Evolutionary conservation across 2,888 invertebrate species (phyloP), one percentile per base, ranked within the genome.

Genomic region (Synanthedon myopaeformis): DNA sequence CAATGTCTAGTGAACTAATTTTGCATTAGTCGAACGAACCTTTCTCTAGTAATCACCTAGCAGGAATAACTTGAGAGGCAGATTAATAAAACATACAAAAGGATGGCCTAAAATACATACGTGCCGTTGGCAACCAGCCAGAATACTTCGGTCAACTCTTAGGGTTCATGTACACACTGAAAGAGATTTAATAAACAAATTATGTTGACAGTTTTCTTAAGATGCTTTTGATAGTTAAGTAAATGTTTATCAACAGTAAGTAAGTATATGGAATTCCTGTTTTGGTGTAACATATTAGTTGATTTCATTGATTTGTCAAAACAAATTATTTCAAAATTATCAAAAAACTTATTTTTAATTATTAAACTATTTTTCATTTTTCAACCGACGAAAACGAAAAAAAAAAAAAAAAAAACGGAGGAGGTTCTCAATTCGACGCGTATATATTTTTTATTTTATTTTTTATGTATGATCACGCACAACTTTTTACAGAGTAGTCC

Each of bases 21-120:
- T 45, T 45, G 45, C 45, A 12, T 45, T 45, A 13, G 0, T 45
- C 13, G n/a, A 13, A 45, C 12, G 45, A 12, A 35, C 8, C 35
- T 35, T 2, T 45, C 6, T 45, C 14, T 45, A 45, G 45, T 45
- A 12, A 67, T 67, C 64, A 62, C 59, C 62, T 66, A 66, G 62
- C 62, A 66, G 65, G 59, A 79, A 79, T 81, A 82, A 74, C 80
- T 77, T 75, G 64, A 49, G 76, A 72, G 72, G 73, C 73, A 79
- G 79, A 80, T 83, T 81, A 85, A 86, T 85, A 86, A 86, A 84
- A 86, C 79, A 70, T 74, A 72, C 80, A 76, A 83, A 85, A 85
- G 83, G 78, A 76, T 75, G 65, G 76, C 77, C 78, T 74, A 74
- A 85, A 87, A 86, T 87, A 86, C 35, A 35, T 66, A 69, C 75